Base-by-base conservation (phyloP, 2,888 invertebrate species). In the Acleris cristana region DNA sequence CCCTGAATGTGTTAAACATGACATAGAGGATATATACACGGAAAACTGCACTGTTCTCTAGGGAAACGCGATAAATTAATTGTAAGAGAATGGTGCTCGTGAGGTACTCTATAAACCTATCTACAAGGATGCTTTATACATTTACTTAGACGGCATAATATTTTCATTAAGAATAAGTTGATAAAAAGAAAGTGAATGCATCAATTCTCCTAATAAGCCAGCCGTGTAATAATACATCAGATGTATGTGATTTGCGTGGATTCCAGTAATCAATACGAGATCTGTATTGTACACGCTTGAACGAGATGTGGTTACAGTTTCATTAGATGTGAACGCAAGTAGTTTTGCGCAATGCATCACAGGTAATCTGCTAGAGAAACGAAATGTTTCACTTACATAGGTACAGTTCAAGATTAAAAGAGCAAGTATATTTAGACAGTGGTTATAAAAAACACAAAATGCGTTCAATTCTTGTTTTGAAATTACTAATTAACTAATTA, bases 271-370 rank as follows among this genome's bases (percentile, higher is more conserved):
- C 69, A 53, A 65, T 54, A 65, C 40, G 65, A 55, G 34, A 34
- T 62, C 53, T 58, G 65, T 60, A 69, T 49, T 62, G 57, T 65
- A 65, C 60, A 69, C 69, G 65, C 69, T 69, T 65, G 56, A 65
- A 65, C 53, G 69, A 62, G 61, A 65, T 62, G 62, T 62, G 57
- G 65, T 61, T 65, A 62, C 61, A 65, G 48, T 62, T 69, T 62
- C 57, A 65, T 57, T 54, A n/a, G 40, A 57, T 48, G 65, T 62
- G 65, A 57, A 63, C 30, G 65, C 61, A 60, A 51, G 58, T 45
- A 26, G 49, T 58, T 69, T 65, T 65, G 30, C 65, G 61, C 57
- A 57, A 69, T 60, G 23, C 7, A 40, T 40, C 40, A 40, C 40
- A 34, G 34, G 40, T 3, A 14, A 14, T 4, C 14, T 40, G 14